A percentile compares a stretch with the other conserved stretches of the same genome.
Evolutionary conservation across 2,797 vertebrate species (phyloP).

Genomic region (Mus caroli): DNA sequence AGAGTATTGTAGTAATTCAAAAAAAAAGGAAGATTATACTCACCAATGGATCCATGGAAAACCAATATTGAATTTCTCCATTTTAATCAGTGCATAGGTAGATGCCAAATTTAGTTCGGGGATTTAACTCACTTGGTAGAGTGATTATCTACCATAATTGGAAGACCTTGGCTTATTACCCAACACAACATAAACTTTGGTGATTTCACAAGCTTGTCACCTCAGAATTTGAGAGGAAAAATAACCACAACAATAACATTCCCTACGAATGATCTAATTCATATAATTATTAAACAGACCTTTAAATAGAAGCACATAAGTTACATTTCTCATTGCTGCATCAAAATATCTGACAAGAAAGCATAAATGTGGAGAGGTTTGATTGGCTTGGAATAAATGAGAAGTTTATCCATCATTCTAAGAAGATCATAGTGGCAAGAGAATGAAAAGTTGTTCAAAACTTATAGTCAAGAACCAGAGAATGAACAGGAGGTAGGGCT

Average conservation of each 20-base stretch:
- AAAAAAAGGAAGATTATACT: neutral
- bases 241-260: neutral
- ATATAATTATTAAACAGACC: neutral
- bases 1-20: neutral
- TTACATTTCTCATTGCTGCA: neutral
- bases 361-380: neutral
- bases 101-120: no score
- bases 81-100: neutral
- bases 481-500: rapidly evolving
- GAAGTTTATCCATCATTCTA: neutral
- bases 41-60: neutral
- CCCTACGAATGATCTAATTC: neutral
- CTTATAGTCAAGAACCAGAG: no score
- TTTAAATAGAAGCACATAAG: neutral
- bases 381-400: neutral
- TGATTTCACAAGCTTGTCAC: no score
- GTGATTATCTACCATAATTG: neutral
- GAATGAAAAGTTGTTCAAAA: neutral
- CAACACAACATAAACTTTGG: neutral
- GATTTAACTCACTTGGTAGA: neutral
- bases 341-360: neutral
- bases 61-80: neutral
- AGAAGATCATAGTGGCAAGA: no score
- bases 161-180: neutral
- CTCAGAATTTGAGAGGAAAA: neutral